Conservation (phyloP, 1,140 invertebrate genomes). For the Drosophila ambigua region DNA sequence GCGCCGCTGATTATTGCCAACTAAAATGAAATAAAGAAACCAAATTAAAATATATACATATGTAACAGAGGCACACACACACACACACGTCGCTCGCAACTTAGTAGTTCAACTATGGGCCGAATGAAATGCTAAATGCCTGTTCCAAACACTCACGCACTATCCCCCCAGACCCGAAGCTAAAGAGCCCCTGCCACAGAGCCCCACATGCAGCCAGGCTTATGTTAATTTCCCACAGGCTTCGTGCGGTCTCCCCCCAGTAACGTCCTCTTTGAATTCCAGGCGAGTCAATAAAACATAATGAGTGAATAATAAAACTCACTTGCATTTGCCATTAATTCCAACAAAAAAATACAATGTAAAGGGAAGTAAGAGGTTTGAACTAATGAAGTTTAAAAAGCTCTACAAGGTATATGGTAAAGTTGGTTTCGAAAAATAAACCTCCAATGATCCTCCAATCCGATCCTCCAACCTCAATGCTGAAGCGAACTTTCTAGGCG, state of each 20-base stretch:
- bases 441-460: too few relatives aligned
- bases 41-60: constrained; percentile 69
- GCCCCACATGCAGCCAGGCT: constrained; percentile 18
- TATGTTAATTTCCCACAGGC: constrained; percentile 68
- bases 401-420: too few relatives aligned
- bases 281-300: constrained; percentile 46
- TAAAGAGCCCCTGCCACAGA: not conserved
- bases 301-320: constrained; percentile 34
- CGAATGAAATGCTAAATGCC: constrained; percentile 59
- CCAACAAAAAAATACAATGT: not conserved
- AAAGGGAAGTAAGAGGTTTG: not conserved
- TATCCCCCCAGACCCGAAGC: not conserved
- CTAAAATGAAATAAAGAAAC: constrained; percentile 81
- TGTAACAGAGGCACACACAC: constrained; percentile 48
- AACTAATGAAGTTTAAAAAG: too few relatives aligned
- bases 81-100: constrained; percentile 37
- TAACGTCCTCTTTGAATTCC: constrained; percentile 8
- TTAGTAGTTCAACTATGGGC: constrained; percentile 40
- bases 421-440: too few relatives aligned
- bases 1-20: constrained; percentile 78
- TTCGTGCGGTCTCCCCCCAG: constrained; percentile 3
- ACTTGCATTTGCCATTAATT: constrained; percentile 11
- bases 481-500: too few relatives aligned
- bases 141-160: constrained; percentile 49
- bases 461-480: too few relatives aligned